These are phyloP conservation scores for Eubasilissa regina DNA, from an alignment of 1,140 invertebrate species.

Conservation along the genomic window DNA sequence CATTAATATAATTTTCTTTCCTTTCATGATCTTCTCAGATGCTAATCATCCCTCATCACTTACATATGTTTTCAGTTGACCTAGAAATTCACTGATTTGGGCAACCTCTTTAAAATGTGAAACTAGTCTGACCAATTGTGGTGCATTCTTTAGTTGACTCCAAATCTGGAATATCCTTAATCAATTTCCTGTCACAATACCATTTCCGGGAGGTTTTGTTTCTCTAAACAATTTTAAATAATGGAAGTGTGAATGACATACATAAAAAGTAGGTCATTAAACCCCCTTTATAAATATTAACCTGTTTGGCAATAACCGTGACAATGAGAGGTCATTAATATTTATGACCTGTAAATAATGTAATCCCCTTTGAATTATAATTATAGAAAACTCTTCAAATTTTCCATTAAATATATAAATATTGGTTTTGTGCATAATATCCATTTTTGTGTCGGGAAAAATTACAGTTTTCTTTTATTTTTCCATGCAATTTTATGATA, in stretches of 20 bases:
- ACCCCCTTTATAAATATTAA: conserved; percentile 22
- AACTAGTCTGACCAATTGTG: not conserved
- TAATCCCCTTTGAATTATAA: too few species aligned
- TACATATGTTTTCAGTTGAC: conserved; percentile 17
- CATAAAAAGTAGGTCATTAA: conserved; percentile 29
- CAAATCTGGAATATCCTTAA: not conserved
- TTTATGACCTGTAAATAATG: too few species aligned
- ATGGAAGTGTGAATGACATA: conserved; percentile 26
- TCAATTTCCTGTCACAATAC: conserved; percentile 7
- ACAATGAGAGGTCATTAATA: conserved; percentile 21
- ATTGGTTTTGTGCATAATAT: too few species aligned
- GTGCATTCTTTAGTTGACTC: conserved; percentile 10
- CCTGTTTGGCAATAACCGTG: conserved; percentile 38
- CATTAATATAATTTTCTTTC: not conserved
- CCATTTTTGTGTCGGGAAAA: too few species aligned
- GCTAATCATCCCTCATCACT: not conserved
- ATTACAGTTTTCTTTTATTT: too few species aligned
- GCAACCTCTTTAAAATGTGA: conserved; percentile 4
- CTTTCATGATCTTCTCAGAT: not conserved
- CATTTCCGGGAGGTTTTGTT: not conserved
- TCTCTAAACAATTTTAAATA: not conserved
- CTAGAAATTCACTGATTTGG: conserved; percentile 19
- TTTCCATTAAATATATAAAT: too few species aligned
- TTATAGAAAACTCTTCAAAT: too few species aligned
- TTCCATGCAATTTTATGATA: too few species aligned